Conservation (phyloP, 2,888 invertebrate genomes). For the Exocentrus adspersus region DNA sequence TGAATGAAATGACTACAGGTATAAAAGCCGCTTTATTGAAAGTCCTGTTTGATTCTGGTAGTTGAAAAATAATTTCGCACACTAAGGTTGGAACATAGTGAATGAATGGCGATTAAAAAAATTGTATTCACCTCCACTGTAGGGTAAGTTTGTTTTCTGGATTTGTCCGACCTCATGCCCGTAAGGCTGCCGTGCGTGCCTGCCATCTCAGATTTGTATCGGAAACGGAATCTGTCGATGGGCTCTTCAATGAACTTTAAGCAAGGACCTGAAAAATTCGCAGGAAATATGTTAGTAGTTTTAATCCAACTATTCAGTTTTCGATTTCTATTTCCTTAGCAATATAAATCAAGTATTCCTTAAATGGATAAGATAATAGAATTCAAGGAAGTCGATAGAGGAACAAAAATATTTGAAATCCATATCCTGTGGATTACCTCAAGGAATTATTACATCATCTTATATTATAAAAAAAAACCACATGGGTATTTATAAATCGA, state of each 20-base stretch:
- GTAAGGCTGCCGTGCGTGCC: conserved; percentile 85
- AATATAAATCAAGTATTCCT: neutral
- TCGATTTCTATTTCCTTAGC: neutral
- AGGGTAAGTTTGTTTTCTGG: conserved; percentile 75
- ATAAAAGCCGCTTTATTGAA: too few species aligned
- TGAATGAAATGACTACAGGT: too few species aligned
- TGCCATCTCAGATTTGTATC: conserved; percentile 88
- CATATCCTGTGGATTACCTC: neutral
- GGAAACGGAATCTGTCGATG: conserved; percentile 81
- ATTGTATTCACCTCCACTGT: conserved; percentile 73
- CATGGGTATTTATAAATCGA: too few species aligned
- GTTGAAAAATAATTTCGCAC: too few species aligned
- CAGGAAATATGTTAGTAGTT: neutral
- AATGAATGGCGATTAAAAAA: too few species aligned
- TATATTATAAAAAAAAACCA: too few species aligned
- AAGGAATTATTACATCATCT: too few species aligned
- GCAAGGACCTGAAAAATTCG: conserved; percentile 58
- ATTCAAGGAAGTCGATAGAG: too few species aligned
- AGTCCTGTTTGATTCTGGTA: too few species aligned
- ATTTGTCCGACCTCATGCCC: conserved; percentile 70
- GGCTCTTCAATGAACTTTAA: conserved; percentile 79
- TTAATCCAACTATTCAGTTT: too few species aligned
- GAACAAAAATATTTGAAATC: neutral
- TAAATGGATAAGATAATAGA: too few species aligned
- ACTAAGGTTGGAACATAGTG: too few species aligned